Percentiles rank a stretch among this genome's conserved stretches.
These are phyloP conservation scores for Sitta carolinensis DNA, from an alignment of 2,797 vertebrate genomes.

Conservation along the genomic window DNA sequence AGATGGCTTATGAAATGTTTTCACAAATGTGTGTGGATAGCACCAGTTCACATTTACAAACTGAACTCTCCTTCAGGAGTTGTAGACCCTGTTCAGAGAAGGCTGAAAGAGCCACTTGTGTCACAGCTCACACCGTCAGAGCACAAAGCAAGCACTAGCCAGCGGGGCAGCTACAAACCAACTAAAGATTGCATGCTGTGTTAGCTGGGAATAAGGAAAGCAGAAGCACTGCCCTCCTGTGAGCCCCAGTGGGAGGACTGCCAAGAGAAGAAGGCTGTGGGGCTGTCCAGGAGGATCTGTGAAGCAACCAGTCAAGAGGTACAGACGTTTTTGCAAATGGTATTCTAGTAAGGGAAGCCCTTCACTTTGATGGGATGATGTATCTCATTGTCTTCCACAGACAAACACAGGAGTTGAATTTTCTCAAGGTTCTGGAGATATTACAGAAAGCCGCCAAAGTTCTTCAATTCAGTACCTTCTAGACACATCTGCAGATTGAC, in stretches of 20 bases:
- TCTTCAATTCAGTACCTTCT: neutral
- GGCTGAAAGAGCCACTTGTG: neutral
- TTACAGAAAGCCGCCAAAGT: neutral
- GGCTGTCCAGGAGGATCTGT: neutral
- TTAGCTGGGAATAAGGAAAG: neutral
- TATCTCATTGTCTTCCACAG: neutral
- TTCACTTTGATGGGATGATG: neutral
- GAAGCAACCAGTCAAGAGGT: neutral
- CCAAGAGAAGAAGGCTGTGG: neutral
- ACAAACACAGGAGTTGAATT: neutral
- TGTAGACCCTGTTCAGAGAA: neutral
- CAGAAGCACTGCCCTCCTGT: neutral
- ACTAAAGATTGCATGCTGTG: neutral
- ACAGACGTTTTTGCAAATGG: neutral
- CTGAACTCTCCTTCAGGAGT: neutral
- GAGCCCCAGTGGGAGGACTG: neutral
- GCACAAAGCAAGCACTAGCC: neutral
- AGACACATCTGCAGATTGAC: neutral
- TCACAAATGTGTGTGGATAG: conserved; percentile 8
- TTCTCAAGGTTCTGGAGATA: neutral
- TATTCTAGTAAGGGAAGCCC: neutral
- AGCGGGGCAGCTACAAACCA: neutral
- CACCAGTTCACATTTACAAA: neutral
- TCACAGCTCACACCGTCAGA: neutral
- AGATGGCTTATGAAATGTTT: conserved; percentile 33